A percentile compares a stretch with the other conserved stretches of the same genome.
Conservation (phyloP, 2,113 vertebrate species). For the Crotalus helleri region DNA sequence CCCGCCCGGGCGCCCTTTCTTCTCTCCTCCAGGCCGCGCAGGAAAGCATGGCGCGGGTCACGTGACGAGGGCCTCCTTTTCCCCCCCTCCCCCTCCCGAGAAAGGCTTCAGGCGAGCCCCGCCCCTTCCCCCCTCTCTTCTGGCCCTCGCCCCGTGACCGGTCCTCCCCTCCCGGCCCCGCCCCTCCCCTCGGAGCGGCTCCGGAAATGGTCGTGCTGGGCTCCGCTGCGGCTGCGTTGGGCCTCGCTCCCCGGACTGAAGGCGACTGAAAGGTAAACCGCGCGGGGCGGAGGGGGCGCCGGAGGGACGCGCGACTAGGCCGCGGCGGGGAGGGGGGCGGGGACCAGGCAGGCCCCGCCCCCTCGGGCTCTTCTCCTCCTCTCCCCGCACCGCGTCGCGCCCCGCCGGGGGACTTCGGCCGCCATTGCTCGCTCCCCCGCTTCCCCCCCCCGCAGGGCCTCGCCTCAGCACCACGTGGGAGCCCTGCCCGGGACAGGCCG, state of each 20-base stretch:
- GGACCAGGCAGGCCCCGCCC: neutral
- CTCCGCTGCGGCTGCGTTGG: slow-evolving; percentile 84
- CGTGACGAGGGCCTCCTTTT: neutral
- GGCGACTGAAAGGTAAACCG: slow-evolving; percentile 83
- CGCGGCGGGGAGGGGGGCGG: neutral
- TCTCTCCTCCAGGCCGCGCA: neutral
- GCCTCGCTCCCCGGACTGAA: slow-evolving; percentile 80
- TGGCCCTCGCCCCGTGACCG: neutral
- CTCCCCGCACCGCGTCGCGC: neutral
- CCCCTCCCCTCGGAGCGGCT: slow-evolving; percentile 72
- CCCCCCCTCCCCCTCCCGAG: neutral
- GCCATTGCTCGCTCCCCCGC: neutral
- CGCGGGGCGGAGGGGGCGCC: slow-evolving; percentile 3
- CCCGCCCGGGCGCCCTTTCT: neutral
- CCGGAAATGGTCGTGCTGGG: slow-evolving; percentile 78
- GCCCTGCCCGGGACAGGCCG: neutral
- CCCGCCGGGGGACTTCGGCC: neutral
- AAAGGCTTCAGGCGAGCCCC: neutral
- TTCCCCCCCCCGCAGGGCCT: neutral
- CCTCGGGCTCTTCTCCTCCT: neutral
- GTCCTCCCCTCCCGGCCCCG: slow-evolving; percentile 30
- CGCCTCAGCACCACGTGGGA: slow-evolving; percentile 5
- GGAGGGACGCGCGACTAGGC: neutral
- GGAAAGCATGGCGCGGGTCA: neutral
- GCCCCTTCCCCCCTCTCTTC: neutral